Evolutionary conservation across 1,140 invertebrate genomes (phyloP).

Genomic region (Drosophila nebulosa): DNA sequence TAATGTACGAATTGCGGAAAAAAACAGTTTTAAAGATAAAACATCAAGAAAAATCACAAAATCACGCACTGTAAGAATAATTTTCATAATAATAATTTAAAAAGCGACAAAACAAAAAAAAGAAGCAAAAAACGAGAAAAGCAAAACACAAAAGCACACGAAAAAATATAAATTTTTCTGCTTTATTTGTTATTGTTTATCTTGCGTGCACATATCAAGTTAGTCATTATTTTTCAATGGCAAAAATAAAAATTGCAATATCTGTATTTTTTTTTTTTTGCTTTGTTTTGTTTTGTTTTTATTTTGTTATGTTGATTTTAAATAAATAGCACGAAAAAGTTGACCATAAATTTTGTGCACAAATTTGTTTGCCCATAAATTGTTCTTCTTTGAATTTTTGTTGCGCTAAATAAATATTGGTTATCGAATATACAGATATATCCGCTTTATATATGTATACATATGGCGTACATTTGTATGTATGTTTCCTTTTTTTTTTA

Average conservation of each 20-base stretch:
- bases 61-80: not conserved
- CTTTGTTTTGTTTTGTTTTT: not conserved
- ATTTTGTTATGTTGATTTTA: not conserved
- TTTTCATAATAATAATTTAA: slow-evolving; percentile 7
- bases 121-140: slow-evolving; percentile 13
- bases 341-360: slow-evolving; percentile 34
- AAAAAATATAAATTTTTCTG: slow-evolving; percentile 7
- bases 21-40: not conserved
- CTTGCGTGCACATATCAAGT: slow-evolving; percentile 36
- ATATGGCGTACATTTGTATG: too few species aligned
- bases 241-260: slow-evolving; percentile 30
- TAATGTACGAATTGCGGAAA: too few species aligned
- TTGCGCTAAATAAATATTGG: slow-evolving; percentile 5
- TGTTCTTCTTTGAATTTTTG: not conserved
- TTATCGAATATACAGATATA: not conserved
- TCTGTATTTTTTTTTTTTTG: slow-evolving; percentile 4
- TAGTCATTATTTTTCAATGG: slow-evolving; percentile 38
- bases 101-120: not conserved
- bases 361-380: slow-evolving; percentile 26
- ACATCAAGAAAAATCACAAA: not conserved
- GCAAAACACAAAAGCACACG: slow-evolving; percentile 6
- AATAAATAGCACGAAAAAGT: slow-evolving; percentile 48
- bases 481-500: too few species aligned
- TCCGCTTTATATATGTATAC: not conserved
- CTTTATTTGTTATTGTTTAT: slow-evolving; percentile 43